Evolutionary conservation across 1,140 invertebrate genomes (phyloP), one percentile per base, ranked within the genome.

Genomic region (Panulirus ornatus): DNA sequence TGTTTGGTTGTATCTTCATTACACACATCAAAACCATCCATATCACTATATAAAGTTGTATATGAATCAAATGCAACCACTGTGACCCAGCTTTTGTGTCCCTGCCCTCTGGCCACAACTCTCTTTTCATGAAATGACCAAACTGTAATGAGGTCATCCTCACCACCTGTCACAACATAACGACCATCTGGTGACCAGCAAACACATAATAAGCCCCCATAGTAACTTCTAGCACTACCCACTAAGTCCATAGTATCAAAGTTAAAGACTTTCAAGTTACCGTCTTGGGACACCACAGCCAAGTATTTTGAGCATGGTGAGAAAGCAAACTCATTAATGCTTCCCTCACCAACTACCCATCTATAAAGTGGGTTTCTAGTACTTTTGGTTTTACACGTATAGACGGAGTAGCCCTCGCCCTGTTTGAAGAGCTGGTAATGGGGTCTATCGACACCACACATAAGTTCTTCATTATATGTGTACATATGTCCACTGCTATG

Each of bases 81-180:
- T 90, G 97, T 97, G 22, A 99, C 98, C 99, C 99, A 99, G 84
- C 98, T 99, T 91, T 98, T 95, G 93, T 96, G 96, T 44, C 96
- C 99, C 93, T 99, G 98, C 3, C 99, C 98, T 47, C 99, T 94
- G 44, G 98, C 99, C 8, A 99, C 97, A 14, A 99, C 98, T 79
- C 98, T 95, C 92, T 97, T 96, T 93, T 99, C 98, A 92, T 96
- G 94, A 93, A 99, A 96, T 76, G 97, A 98, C 97, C 98, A 99
- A n/a, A 99, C 97, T 11, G 99, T 99, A 8, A 99, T 97, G 58
- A 99, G 95, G 94, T 99, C 99, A 95, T 99, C 99, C 94, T 99
- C 99, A 36, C 99, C 99, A 5, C 99, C 99, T 1, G 98, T 97
- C 1, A 98, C 98, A 58, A 99, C 97, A 93, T 98, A 98, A 93